Conservation (phyloP, 2,797 vertebrate species). For the Dromococcyx pavoninus region DNA sequence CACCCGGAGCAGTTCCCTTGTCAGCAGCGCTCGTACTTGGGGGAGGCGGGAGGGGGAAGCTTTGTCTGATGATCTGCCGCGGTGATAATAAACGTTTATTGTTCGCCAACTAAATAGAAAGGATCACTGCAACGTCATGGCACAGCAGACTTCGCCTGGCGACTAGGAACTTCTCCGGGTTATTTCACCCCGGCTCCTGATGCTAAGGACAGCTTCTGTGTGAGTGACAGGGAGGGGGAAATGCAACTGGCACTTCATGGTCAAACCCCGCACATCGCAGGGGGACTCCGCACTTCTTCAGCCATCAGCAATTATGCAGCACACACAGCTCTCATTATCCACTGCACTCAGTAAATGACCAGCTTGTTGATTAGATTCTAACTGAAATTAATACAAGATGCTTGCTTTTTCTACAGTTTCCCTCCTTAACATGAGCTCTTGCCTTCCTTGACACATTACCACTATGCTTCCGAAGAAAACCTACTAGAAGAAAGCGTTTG, state of each 20-base stretch:
- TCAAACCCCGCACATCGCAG: conserved; percentile 61
- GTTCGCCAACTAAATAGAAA: conserved; percentile 70
- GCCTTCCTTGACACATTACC: background rate
- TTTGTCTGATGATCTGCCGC: conserved; percentile 78
- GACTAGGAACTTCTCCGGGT: conserved; percentile 72
- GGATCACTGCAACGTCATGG: conserved; percentile 68
- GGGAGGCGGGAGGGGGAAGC: conserved; percentile 63
- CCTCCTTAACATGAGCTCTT: conserved; percentile 27
- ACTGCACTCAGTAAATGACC: conserved; percentile 60
- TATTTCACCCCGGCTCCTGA: conserved; percentile 45
- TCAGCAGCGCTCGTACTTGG: conserved; percentile 66
- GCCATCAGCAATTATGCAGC: conserved; percentile 68
- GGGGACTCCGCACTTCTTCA: conserved; percentile 66
- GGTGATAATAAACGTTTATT: conserved; percentile 73
- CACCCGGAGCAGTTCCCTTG: conserved; percentile 50
- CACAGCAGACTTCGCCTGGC: conserved; percentile 53
- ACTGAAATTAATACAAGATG: conserved; percentile 22
- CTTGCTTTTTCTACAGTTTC: conserved; percentile 6
- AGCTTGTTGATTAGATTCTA: conserved; percentile 63
- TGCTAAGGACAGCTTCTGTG: conserved; percentile 51
- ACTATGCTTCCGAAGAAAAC: background rate
- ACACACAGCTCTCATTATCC: conserved; percentile 57
- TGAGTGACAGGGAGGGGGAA: conserved; percentile 31
- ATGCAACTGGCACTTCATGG: conserved; percentile 40
- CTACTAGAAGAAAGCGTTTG: background rate